A percentile compares a stretch with the other conserved stretches of the same genome.
Evolutionary conservation across 2,797 vertebrate genomes (phyloP).

Genomic region (Malacoctenus gilli): DNA sequence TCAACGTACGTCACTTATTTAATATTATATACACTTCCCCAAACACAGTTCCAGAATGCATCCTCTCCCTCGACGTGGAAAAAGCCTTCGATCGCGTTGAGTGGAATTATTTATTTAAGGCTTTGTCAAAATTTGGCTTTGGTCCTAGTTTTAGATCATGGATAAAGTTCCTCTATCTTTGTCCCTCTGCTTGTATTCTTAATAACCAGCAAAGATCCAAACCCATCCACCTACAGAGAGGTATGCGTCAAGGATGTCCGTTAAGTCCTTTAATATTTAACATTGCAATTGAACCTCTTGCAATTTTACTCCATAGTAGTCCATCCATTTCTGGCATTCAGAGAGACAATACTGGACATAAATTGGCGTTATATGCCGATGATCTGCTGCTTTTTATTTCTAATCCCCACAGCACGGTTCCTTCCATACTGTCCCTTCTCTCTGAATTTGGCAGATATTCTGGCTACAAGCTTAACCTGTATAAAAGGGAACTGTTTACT

Average conservation of each 20-base stretch:
- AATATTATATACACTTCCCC: no score
- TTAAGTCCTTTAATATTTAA: not conserved
- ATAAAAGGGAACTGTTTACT: not conserved
- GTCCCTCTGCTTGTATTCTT: not conserved
- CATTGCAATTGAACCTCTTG: not conserved
- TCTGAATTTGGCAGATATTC: not conserved
- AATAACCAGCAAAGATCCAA: constrained; percentile 1
- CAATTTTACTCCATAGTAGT: not conserved
- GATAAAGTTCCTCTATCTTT: no score
- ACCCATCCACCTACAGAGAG: not conserved
- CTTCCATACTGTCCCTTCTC: not conserved
- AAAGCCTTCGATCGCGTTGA: no score
- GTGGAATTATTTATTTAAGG: no score
- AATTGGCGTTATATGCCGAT: not conserved
- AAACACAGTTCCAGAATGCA: no score
- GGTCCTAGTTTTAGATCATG: no score
- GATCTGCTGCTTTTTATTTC: not conserved
- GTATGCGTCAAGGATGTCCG: not conserved
- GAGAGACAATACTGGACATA: not conserved
- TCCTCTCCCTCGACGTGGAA: no score
- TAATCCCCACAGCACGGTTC: not conserved
- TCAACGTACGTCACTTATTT: no score
- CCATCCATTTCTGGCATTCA: not conserved
- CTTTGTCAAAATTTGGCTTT: no score
- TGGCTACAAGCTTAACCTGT: not conserved